A percentile compares a stretch with the other conserved stretches of the same genome.
phyloP scores from a whole-genome alignment of 2,888 invertebrate genomes.

The Plutella xylostella region DNA sequence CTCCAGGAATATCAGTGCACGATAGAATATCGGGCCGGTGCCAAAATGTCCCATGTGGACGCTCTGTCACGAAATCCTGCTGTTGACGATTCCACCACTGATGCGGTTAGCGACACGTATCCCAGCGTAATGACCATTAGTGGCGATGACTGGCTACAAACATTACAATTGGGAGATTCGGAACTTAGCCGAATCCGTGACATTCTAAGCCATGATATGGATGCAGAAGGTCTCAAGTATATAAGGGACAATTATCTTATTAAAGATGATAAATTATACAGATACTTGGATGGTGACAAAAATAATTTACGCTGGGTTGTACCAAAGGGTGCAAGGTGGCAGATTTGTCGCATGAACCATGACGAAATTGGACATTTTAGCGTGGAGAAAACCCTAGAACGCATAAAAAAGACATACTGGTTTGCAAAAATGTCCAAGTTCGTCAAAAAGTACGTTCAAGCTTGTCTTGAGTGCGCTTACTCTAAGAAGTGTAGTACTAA shows the following conservation, averaged over 20 bases:
- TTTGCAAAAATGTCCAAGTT: slow-evolving; percentile 1
- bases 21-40: slow-evolving; percentile 20
- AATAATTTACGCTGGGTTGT: slow-evolving; percentile 11
- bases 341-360: neutral
- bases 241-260: too few relatives aligned
- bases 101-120: too few relatives aligned
- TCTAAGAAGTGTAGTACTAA: too few relatives aligned
- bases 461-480: neutral
- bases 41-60: slow-evolving; percentile 20
- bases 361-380: neutral
- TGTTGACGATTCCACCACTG: too few relatives aligned
- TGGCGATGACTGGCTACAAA: slow-evolving; percentile 15
- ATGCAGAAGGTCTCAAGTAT: too few relatives aligned
- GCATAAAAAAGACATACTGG: neutral
- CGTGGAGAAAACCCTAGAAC: neutral
- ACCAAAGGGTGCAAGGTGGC: neutral
- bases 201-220: too few relatives aligned
- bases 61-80: too few relatives aligned
- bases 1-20: slow-evolving; percentile 21
- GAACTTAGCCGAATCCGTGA: too few relatives aligned
- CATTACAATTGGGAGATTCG: too few relatives aligned
- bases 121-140: too few relatives aligned
- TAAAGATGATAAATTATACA: too few relatives aligned
- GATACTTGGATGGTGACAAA: too few relatives aligned
- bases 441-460: neutral